A percentile compares a stretch with the other conserved stretches of the same genome.
phyloP scores from a whole-genome alignment of 2,888 invertebrate genomes.

The Amphiduros pacificus region DNA sequence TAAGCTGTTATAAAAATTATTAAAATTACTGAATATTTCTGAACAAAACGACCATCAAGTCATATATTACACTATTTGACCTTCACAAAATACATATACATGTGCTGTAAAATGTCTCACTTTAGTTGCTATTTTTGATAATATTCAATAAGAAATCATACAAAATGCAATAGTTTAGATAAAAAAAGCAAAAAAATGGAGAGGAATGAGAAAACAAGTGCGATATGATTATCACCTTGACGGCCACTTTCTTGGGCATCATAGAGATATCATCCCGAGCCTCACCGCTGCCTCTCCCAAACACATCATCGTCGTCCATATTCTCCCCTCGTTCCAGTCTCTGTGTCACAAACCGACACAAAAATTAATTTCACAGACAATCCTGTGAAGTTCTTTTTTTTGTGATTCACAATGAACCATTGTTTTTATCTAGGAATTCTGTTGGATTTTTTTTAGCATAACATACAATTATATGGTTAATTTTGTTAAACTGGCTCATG shows the following conservation, averaged over 20 bases:
- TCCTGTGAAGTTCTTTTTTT: not conserved
- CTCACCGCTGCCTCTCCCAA: constrained; percentile 54
- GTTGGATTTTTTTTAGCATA: not conserved
- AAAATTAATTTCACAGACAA: no score
- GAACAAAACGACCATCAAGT: no score
- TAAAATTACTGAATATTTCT: no score
- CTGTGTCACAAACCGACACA: constrained; percentile 30
- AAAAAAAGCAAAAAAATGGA: not conserved
- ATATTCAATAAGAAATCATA: not conserved
- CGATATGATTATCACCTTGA: constrained; percentile 47
- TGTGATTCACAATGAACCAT: not conserved
- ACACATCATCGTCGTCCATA: constrained; percentile 56
- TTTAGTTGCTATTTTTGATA: not conserved
- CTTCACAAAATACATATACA: no score
- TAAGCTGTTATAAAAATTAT: no score
- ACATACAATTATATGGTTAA: not conserved
- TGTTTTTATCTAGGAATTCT: not conserved
- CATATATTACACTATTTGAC: no score
- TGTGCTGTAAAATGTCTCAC: not conserved
- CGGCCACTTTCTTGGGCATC: constrained; percentile 48
- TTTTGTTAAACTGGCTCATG: no score
- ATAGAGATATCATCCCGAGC: constrained; percentile 56
- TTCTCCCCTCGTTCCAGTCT: constrained; percentile 57
- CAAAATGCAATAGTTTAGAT: not conserved
- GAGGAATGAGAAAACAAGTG: not conserved